Evolutionary conservation across 2,797 vertebrate species (phyloP).

Genomic region (Spea hammondii): DNA sequence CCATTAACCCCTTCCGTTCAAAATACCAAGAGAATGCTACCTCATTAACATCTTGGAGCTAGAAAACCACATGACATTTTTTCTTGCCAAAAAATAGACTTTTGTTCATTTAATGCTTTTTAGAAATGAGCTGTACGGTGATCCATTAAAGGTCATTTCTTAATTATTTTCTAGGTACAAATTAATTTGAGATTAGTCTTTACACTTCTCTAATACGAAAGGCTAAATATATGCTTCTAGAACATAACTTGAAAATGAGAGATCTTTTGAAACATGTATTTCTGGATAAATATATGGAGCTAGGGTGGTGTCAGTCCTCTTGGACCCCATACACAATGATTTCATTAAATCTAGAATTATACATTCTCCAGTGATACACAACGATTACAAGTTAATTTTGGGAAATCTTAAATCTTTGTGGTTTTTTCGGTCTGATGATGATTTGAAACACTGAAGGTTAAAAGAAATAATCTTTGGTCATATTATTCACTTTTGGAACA

Average conservation of each 20-base stretch:
- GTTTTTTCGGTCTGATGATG: too few species aligned
- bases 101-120: neutral
- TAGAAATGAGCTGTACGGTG: neutral
- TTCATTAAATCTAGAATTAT: too few species aligned
- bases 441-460: too few species aligned
- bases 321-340: too few species aligned
- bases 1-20: slow-evolving; percentile 47
- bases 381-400: too few species aligned
- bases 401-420: too few species aligned
- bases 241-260: slow-evolving; percentile 2
- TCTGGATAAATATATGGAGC: too few species aligned
- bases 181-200: neutral
- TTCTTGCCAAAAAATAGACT: neutral
- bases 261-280: neutral
- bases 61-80: slow-evolving; percentile 12
- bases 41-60: slow-evolving; percentile 30
- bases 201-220: neutral
- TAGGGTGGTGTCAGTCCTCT: too few species aligned
- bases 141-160: slow-evolving; percentile 3
- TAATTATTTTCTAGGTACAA: neutral
- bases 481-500: too few species aligned
- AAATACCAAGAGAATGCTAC: slow-evolving; percentile 18
- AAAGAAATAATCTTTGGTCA: neutral
- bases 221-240: neutral
- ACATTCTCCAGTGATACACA: too few species aligned